Conservation (phyloP, 2,888 invertebrate genomes). For the Drosophila aldrichi region DNA sequence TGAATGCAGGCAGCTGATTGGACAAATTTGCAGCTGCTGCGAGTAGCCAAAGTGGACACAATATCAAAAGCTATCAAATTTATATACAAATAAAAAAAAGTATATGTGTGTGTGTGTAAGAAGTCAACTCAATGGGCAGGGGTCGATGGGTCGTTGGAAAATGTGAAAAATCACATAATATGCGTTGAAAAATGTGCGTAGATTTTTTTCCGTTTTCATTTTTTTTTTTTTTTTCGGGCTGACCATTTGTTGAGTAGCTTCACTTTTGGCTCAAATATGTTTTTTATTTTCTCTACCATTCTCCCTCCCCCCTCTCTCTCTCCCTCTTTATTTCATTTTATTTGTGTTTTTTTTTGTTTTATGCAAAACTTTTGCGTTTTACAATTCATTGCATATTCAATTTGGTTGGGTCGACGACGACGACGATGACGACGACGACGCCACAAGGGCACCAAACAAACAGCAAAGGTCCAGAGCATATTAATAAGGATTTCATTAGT, state of each 20-base stretch:
- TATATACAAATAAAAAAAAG: not conserved
- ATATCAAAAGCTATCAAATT: conserved; percentile 5
- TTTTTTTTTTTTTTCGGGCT: conserved; percentile 43
- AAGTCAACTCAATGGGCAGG: conserved; percentile 30
- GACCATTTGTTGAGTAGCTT: conserved; percentile 57
- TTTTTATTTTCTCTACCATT: conserved; percentile 6
- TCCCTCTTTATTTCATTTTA: conserved; percentile 2
- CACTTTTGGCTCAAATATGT: conserved; percentile 30
- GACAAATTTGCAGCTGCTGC: conserved; percentile 63
- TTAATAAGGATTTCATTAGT: conserved; percentile 83
- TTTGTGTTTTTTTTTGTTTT: conserved; percentile 54
- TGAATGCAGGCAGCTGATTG: conserved; percentile 80
- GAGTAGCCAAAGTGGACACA: conserved; percentile 35
- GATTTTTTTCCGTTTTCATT: conserved; percentile 64
- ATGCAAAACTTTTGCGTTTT: conserved; percentile 80
- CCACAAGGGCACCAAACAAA: conserved; percentile 66
- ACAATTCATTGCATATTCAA: conserved; percentile 82
- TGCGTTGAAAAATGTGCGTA: conserved; percentile 78
- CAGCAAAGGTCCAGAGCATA: conserved; percentile 78
- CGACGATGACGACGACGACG: conserved; percentile 37
- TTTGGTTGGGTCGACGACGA: conserved; percentile 58
- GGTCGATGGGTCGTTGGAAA: conserved; percentile 47
- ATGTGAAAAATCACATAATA: conserved; percentile 79
- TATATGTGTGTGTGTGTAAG: conserved; percentile 6
- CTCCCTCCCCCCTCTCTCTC: not conserved